Evolutionary conservation across 1,140 invertebrate species (phyloP), one percentile per base, ranked within the genome.

Genomic region (Goniozus legneri): DNA sequence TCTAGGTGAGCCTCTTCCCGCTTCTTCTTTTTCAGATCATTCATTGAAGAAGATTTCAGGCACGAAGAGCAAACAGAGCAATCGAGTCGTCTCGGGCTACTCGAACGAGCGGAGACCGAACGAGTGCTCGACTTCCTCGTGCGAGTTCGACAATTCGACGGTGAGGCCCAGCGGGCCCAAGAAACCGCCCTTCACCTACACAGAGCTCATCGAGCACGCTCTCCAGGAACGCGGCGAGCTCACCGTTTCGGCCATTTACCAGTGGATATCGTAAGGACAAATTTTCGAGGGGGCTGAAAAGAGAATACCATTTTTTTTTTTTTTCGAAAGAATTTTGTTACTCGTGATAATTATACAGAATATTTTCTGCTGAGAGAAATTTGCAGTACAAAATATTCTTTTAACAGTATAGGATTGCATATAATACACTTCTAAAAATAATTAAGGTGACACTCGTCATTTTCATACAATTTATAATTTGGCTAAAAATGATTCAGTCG

Each of bases 201-300:
- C 89, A 1, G 89, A 93, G 68, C 77, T 93, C 43, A 92, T 93
- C 50, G 89, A 92, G 70, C 83, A 88, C 62, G 90, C 90, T 33
- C 67, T 93, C 36, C 81, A 82, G 58, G 89, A 91, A 65, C 88
- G 84, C 60, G 88, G 88, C 35, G 87, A 91, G 69, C 73, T 93
- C 35, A 92, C 89, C 1, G 90, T 92, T n/a, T 91, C 89, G 6
- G 89, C 86, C 21, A 92, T 93, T 60, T 93, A 93, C 69, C 85
- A 89, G 53, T 92, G 89, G 89, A 93, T 93, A 56, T 91, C 89
- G 90, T 93, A 79, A 92, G 89, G 89, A 41, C 32, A 31, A 8
- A 20, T 22, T 44, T n/a, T n/a, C n/a, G n/a, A n/a, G n/a, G n/a
- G n/a, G n/a, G n/a, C n/a, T n/a, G n/a, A n/a, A n/a, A n/a, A n/a